Evolutionary conservation across 2,888 invertebrate genomes (phyloP).

Genomic region (Watsonalla binaria): DNA sequence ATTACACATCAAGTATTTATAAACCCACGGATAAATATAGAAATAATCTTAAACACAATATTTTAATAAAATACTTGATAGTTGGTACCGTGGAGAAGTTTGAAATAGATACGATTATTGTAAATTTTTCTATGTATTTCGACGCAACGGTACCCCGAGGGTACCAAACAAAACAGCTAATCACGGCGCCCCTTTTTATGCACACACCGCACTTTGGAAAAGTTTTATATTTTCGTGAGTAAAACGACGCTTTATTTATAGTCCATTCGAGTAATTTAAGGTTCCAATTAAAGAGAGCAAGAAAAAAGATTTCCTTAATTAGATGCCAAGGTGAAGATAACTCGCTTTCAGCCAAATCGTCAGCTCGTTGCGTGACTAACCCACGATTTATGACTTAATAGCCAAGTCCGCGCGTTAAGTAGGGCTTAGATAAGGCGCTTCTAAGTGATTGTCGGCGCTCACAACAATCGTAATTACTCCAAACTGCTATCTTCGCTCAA

Average conservation of each 20-base stretch:
- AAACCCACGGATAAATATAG: too few relatives aligned
- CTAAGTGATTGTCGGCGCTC: constrained; percentile 78
- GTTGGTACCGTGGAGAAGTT: too few relatives aligned
- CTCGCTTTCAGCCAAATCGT: constrained; percentile 65
- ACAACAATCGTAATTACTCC: constrained; percentile 78
- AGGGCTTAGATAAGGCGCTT: constrained; percentile 75
- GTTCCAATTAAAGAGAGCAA: constrained; percentile 35
- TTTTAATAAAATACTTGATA: too few relatives aligned
- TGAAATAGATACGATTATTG: too few relatives aligned
- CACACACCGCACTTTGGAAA: background rate
- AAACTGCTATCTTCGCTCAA: constrained; percentile 68
- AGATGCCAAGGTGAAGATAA: constrained; percentile 67
- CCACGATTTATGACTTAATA: constrained; percentile 77
- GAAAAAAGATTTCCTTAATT: constrained; percentile 61
- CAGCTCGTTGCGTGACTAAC: constrained; percentile 69
- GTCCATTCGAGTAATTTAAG: constrained; percentile 36
- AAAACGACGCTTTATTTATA: constrained; percentile 23
- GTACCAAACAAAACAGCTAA: background rate
- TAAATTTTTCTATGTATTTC: too few relatives aligned
- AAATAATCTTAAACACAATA: too few relatives aligned
- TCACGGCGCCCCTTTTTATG: background rate
- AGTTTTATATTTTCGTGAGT: constrained; percentile 9
- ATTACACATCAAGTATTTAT: too few relatives aligned
- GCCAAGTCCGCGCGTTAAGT: constrained; percentile 71
- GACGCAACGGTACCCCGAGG: background rate